Base-by-base conservation (phyloP, 1,140 invertebrate genomes). In the Leptinotarsa defecta region DNA sequence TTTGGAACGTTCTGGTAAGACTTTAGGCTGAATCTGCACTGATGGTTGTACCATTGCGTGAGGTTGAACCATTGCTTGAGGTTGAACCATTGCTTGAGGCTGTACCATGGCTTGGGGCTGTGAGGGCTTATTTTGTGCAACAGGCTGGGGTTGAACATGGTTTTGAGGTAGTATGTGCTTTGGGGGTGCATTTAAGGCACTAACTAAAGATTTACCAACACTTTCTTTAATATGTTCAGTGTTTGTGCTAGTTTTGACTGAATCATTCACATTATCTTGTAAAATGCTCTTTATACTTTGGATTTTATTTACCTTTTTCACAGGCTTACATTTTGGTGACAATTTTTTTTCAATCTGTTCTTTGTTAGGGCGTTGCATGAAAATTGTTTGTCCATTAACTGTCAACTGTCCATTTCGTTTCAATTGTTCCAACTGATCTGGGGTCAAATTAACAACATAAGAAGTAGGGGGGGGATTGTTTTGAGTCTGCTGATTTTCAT, bases 371-470 rank as follows among this genome's bases (percentile, higher is more conserved):
- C 85, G 74, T 67, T 85, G 85, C 85, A 86, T 86, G 72, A 84
- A 86, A 20, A 86, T 85, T 1, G 85, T 86, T 72, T 86, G 85
- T 13, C 85, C 85, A 69, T 86, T 86, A 8, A 86, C 84, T n/a
- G 84, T 86, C 61, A 86, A 73, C 65, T 86, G 85, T 6, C 85
- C 85, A 70, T 85, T 84, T 13, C 85, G 74, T 77, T 86, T 86
- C 48, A 86, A 68, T 67, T 84, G 84, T 76, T 86, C 85, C 24
- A 86, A 77, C 69, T 86, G 85, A 24, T 86, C 85, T 2, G 85
- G 84, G 17, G 85, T 86, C 20, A 86, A 75, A 78, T 86, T 86
- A 6, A 86, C 85, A 71, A 86, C 84, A 71, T 86, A 86, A 1
- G 85, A 85, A 27, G 83, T 84, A 6, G 82, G 84, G 24, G 75